Evolutionary conservation across 1,140 invertebrate species (phyloP), one percentile per base, ranked within the genome.

Genomic region (Octopus sinensis): DNA sequence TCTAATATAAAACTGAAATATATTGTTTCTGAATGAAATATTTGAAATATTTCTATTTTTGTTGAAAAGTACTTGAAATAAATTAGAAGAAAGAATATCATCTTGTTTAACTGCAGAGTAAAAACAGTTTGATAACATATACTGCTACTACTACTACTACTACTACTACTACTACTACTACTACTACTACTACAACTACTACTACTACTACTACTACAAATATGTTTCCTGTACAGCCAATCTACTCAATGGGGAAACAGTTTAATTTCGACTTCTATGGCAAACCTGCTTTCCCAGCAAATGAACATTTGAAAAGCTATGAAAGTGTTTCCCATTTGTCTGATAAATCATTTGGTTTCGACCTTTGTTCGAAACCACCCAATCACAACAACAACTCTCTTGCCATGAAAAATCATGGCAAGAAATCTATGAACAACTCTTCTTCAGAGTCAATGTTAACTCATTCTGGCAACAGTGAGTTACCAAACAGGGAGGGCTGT

Each of bases 241-340:
- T 73, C 17, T 73, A 73, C 68, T 23, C 68, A 73, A 73, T 73
- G 68, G 68, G 68, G 17, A 73, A 73, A 13, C 68, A 73, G 30
- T 23, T 73, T 5, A 73, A 23, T 73, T 73, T 73, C 30, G 68
- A 73, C 13, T 73, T 73, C 13, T 73, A 73, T 73, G 68, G 68
- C 68, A 73, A 73, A 17, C 68, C 68, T n/a, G 68, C 68, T 9
- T 73, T 73, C 13, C 68, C 68, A n/a, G 17, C 68, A 13, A 73
- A 73, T 23, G 68, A 73, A 73, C 68, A 73, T 23, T 73, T 73
- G 13, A 73, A 73, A 73, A 73, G 13, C 13, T 73, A 73, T 13
- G 68, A 73, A 17, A 73, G 68, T 13, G 68, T 23, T 73, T 13
- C 68, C 68, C 68, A 73, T 23, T 5, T 73, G 68, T 13, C 17